Evolutionary conservation across 2,888 invertebrate genomes (phyloP), one percentile per base, ranked within the genome.

Genomic region (Drosophila kuntzei): DNA sequence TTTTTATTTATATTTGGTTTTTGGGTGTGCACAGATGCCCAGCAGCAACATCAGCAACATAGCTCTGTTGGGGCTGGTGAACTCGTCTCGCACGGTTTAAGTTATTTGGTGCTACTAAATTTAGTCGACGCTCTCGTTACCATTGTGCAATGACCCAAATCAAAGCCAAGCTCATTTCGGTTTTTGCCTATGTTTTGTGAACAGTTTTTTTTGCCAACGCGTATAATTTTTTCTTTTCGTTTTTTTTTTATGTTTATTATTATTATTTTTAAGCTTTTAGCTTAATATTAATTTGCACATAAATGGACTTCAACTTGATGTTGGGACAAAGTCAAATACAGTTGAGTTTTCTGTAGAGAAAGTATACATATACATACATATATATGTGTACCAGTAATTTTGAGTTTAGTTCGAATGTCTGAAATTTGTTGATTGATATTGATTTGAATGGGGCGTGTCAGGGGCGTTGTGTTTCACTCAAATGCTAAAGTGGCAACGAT

Each of bases 141-240:
- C 76, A 89, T 89, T 87, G 87, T 89, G 89, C 87, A 87, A 87
- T 87, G 87, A 89, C 89, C 87, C 76, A 89, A 89, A 84, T 87
- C 79, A 71, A 76, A 80, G 75, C 73, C 70, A 74, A 79, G 72
- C 65, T 74, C 61, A 76, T 58, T 77, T 70, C 18, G 63, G 20
- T 29, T 44, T 60, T 72, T 60, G 51, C 25, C 46, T 54, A 49
- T 36, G 50, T 54, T 61, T 81, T 64, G 66, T 78, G 49, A 49
- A 22, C 49, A 27, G 16, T 53, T 60, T 27, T 60, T 27, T 34
- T 22, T 57, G 53, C 41, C 47, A 41, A 50, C 44, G 34, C 27
- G 16, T 36, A 7, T 34, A 4, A 44, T 50, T 27, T 41, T 51
- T 8, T 41, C 2, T n/a, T 41, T 12, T 41, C 2, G 6, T 25